These are phyloP conservation scores for Rhinoderma darwinii DNA, from an alignment of 2,113 vertebrate genomes.

Conservation along the genomic window DNA sequence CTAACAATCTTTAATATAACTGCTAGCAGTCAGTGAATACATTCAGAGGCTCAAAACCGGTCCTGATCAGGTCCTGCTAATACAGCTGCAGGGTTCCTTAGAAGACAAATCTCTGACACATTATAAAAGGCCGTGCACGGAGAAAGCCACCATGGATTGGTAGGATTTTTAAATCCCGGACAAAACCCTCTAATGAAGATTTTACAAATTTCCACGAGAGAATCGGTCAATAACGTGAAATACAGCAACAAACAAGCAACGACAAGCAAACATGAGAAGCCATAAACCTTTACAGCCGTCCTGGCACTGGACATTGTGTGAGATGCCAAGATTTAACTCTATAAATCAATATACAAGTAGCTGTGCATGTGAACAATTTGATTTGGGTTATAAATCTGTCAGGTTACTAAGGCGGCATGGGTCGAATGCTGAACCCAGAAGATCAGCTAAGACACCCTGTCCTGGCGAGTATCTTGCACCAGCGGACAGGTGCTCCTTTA, in stretches of 20 bases:
- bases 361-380: conserved; percentile 19
- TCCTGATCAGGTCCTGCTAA: too few relatives aligned
- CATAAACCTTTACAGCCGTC: not conserved
- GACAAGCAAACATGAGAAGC: not conserved
- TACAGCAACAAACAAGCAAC: not conserved
- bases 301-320: not conserved
- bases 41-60: too few relatives aligned
- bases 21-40: too few relatives aligned
- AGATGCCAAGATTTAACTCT: not conserved
- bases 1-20: too few relatives aligned
- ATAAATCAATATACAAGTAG: conserved; percentile 53
- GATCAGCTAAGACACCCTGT: conserved; percentile 26
- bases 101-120: too few relatives aligned
- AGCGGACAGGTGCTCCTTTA: conserved; percentile 53
- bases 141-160: not conserved
- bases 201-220: not conserved
- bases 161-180: not conserved
- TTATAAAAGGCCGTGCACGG: too few relatives aligned
- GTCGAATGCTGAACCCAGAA: not conserved
- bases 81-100: too few relatives aligned
- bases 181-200: not conserved
- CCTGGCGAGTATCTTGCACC: not conserved
- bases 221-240: not conserved
- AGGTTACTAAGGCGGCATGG: not conserved
- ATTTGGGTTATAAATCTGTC: conserved; percentile 50